These are phyloP conservation scores for Forbesichthys agassizii DNA, from an alignment of 2,113 vertebrate species.

Conservation along the genomic window DNA sequence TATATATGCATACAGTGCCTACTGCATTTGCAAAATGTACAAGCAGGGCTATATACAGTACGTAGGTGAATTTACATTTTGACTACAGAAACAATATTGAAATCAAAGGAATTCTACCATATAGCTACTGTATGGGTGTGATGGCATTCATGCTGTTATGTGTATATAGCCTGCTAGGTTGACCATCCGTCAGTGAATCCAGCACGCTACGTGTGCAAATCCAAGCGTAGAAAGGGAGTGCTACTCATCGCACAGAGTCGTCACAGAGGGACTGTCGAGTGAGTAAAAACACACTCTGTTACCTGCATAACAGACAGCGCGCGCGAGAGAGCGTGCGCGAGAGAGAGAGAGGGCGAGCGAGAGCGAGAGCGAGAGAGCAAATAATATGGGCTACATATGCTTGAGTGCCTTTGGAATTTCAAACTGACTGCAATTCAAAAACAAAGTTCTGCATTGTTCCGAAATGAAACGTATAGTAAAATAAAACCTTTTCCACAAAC, in stretches of 20 bases:
- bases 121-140: too few relatives aligned
- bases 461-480: too few relatives aligned
- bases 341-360: slow-evolving; percentile 54
- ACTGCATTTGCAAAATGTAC: neutral
- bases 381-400: slow-evolving; percentile 3
- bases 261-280: slow-evolving; percentile 27
- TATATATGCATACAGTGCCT: neutral
- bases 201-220: slow-evolving; percentile 8
- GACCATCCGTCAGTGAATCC: neutral
- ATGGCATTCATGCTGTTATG: neutral
- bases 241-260: slow-evolving; percentile 57
- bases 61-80: too few relatives aligned
- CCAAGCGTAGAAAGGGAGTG: slow-evolving; percentile 14
- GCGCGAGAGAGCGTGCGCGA: slow-evolving; percentile 80
- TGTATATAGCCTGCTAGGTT: neutral
- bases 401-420: slow-evolving; percentile 1
- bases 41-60: too few relatives aligned
- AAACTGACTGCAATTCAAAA: neutral
- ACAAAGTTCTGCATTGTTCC: too few relatives aligned
- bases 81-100: too few relatives aligned
- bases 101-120: too few relatives aligned
- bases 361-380: slow-evolving; percentile 58
- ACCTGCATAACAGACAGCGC: slow-evolving; percentile 33
- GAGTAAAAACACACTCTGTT: slow-evolving; percentile 17
- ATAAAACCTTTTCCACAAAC: too few relatives aligned